A percentile compares a stretch with the other conserved stretches of the same genome.
Conservation (phyloP, 2,113 vertebrate genomes). For the Protomyctophum bolini region DNA sequence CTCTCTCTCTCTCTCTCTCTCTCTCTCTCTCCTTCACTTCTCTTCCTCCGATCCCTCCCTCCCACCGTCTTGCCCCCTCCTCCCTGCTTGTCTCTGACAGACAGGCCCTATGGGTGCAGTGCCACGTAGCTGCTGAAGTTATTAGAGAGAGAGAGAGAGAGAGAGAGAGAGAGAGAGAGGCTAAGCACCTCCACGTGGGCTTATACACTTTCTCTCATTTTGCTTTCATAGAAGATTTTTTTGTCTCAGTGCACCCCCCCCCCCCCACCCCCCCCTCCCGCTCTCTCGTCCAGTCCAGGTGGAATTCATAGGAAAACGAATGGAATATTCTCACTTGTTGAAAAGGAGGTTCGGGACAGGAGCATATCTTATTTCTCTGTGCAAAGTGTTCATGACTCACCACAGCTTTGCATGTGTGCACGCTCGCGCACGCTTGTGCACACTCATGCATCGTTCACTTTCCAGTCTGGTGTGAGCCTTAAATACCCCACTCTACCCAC, state of each 20-base stretch:
- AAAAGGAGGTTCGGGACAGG: not conserved
- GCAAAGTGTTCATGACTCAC: conserved; percentile 22
- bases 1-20: conserved; percentile 33
- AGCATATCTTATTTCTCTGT: conserved; percentile 1
- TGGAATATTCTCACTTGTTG: not conserved
- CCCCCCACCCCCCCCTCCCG: not conserved
- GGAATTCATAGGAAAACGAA: not conserved
- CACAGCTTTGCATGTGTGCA: no score
- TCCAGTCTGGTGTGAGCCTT: conserved; percentile 35
- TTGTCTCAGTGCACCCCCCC: conserved; percentile 12
- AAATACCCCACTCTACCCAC: conserved; percentile 30
- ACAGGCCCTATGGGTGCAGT: conserved; percentile 60
- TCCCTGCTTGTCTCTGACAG: conserved; percentile 53
- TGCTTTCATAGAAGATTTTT: not conserved
- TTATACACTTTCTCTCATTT: conserved; percentile 30
- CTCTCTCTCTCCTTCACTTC: not conserved
- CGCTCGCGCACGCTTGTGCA: no score
- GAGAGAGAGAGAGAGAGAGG: conserved; percentile 6
- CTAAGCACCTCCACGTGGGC: conserved; percentile 60
- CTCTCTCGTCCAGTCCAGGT: not conserved
- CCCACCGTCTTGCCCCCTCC: conserved; percentile 31
- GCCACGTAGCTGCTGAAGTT: conserved; percentile 73
- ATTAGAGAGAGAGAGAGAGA: conserved; percentile 34
- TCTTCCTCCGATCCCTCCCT: not conserved
- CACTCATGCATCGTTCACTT: conserved; percentile 3